phyloP scores from a whole-genome alignment of 1,140 invertebrate species.

The Hycleus cichorii region DNA sequence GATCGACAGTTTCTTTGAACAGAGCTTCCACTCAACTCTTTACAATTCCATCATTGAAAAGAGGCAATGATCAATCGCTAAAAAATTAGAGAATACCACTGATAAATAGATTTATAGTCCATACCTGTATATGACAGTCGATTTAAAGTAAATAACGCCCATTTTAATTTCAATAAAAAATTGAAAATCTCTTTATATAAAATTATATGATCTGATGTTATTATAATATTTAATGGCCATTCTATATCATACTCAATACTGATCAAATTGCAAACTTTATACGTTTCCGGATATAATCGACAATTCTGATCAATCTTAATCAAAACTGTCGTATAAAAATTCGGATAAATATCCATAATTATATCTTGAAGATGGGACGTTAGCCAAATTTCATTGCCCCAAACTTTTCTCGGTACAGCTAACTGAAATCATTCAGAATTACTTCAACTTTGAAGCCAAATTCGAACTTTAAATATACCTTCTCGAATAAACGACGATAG shows the following conservation, averaged over 20 bases:
- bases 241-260: constrained; percentile 45
- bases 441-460: too few relatives aligned
- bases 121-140: constrained; percentile 48
- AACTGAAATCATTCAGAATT: constrained; percentile 13
- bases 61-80: too few relatives aligned
- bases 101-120: not conserved
- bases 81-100: too few relatives aligned
- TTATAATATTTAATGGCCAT: constrained; percentile 51
- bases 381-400: constrained; percentile 33
- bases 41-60: too few relatives aligned
- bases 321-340: constrained; percentile 28
- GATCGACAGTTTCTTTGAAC: too few relatives aligned
- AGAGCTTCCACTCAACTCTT: too few relatives aligned
- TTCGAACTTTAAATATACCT: constrained; percentile 37
- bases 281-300: constrained; percentile 22
- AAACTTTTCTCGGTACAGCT: constrained; percentile 16
- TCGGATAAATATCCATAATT: constrained; percentile 32
- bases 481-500: constrained; percentile 50
- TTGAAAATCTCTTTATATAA: constrained; percentile 56
- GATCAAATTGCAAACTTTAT: constrained; percentile 47
- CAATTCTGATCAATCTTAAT: constrained; percentile 26
- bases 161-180: constrained; percentile 57
- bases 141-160: constrained; percentile 54
- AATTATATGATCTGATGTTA: constrained; percentile 45
- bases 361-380: constrained; percentile 33